A percentile compares a stretch with the other conserved stretches of the same genome.
Evolutionary conservation across 1,140 invertebrate genomes (phyloP).

Genomic region (Tribolium castaneum): DNA sequence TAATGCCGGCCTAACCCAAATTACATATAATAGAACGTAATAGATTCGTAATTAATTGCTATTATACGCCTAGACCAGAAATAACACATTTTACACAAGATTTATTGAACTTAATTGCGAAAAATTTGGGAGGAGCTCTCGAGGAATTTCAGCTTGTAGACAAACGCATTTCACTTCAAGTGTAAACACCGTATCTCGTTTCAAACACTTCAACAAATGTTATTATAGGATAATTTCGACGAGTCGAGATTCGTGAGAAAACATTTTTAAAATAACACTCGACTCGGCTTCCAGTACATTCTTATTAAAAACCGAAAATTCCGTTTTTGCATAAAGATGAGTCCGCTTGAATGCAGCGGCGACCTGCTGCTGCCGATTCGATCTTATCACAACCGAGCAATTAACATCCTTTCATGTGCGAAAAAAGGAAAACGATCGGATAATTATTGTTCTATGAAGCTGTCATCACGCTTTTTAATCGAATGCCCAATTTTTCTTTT

Average conservation of each 20-base stretch:
- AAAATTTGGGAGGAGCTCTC: not conserved
- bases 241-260: not conserved
- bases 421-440: not conserved
- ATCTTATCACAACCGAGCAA: not conserved
- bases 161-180: conserved; percentile 16
- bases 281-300: not conserved
- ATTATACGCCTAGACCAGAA: conserved; percentile 9
- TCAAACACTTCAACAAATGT: conserved; percentile 6
- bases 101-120: conserved; percentile 7
- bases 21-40: conserved; percentile 18
- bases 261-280: conserved; percentile 21
- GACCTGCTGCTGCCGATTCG: not conserved
- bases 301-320: not conserved
- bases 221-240: conserved; percentile 19
- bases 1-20: conserved; percentile 23
- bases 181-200: conserved; percentile 12
- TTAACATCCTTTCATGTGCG: not conserved
- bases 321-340: not conserved
- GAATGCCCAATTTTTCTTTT: not conserved
- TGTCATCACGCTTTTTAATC: not conserved
- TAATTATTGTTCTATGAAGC: not conserved
- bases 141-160: not conserved
- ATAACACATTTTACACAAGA: conserved; percentile 4
- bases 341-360: not conserved
- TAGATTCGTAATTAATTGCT: conserved; percentile 31